Percentiles rank a stretch among this genome's conserved stretches.
Conservation (phyloP, 2,113 vertebrate genomes). For the Dasyornis broadbenti region DNA sequence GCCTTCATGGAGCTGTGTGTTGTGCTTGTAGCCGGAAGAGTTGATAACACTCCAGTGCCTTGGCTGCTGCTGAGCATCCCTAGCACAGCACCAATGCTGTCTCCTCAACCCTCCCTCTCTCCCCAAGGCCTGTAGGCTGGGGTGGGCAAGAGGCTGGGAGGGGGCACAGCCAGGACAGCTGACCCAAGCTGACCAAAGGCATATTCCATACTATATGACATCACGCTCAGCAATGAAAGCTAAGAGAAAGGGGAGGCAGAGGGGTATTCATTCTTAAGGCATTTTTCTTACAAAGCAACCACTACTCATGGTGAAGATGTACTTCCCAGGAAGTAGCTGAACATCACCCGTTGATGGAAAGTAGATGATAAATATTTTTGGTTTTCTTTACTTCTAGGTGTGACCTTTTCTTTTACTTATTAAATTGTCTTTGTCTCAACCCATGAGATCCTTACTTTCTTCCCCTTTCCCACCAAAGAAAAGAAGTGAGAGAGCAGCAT, state of each 20-base stretch:
- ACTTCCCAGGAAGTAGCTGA: neutral
- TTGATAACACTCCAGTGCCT: neutral
- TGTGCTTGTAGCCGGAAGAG: neutral
- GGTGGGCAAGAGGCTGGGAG: neutral
- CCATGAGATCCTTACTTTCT: neutral
- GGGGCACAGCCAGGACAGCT: neutral
- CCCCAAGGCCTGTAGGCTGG: neutral
- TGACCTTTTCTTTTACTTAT: neutral
- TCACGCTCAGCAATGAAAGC: neutral
- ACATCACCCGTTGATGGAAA: neutral
- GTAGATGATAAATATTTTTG: neutral
- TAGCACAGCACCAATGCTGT: fast-evolving
- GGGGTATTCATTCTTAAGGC: neutral
- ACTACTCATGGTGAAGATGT: fast-evolving
- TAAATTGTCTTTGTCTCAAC: neutral
- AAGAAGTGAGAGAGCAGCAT: neutral
- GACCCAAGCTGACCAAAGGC: neutral
- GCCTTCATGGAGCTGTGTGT: neutral
- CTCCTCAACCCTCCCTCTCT: fast-evolving
- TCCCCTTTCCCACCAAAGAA: neutral
- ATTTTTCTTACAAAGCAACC: neutral
- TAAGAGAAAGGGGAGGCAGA: neutral
- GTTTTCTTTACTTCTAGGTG: neutral
- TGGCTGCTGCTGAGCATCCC: neutral
- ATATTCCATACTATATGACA: fast-evolving